Evolutionary conservation across 2,888 invertebrate genomes (phyloP).

Genomic region (Acheta domesticus): DNA sequence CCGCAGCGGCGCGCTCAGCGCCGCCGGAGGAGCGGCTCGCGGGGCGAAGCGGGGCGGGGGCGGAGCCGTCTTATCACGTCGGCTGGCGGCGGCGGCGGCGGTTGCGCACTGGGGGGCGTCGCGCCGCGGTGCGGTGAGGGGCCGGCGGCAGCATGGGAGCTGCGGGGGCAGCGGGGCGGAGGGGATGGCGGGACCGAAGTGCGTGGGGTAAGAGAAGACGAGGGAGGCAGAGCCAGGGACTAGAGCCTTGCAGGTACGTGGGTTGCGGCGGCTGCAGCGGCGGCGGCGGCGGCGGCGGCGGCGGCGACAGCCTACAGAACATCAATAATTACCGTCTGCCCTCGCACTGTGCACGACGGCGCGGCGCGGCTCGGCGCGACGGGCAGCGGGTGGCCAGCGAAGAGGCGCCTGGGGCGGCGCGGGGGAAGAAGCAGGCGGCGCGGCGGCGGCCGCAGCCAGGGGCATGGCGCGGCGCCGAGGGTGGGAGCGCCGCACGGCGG

Average conservation of each 20-base stretch:
- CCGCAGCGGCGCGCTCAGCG: too few relatives aligned
- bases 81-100: background rate
- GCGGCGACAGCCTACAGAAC: background rate
- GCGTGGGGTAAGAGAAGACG: background rate
- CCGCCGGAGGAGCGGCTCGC: too few relatives aligned
- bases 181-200: background rate
- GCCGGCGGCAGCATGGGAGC: background rate
- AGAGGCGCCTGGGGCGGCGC: background rate
- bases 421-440: background rate
- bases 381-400: too few relatives aligned
- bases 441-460: background rate
- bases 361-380: too few relatives aligned
- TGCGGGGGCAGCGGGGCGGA: too few relatives aligned
- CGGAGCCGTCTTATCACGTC: background rate
- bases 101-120: background rate
- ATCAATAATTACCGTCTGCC: too few relatives aligned
- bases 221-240: too few relatives aligned
- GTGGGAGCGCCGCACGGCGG: background rate
- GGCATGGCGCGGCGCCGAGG: background rate
- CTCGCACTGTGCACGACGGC: too few relatives aligned
- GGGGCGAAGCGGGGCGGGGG: background rate
- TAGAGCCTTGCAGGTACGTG: background rate
- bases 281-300: background rate
- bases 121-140: slow-evolving; percentile 3
- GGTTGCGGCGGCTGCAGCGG: background rate